Conservation (phyloP, 2,113 vertebrate genomes). For the Micromys minutus region DNA sequence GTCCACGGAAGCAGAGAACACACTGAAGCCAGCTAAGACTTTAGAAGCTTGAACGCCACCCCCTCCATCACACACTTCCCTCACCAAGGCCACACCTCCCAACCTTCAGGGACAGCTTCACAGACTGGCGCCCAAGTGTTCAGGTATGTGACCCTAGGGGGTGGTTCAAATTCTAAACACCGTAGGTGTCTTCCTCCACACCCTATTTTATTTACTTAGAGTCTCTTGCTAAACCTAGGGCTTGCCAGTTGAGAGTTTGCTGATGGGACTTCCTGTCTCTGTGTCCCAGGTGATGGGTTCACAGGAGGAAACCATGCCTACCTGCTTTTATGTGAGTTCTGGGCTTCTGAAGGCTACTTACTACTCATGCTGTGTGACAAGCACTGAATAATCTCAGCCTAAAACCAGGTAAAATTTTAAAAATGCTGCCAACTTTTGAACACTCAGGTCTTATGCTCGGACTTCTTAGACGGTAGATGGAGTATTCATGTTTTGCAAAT, state of each 20-base stretch:
- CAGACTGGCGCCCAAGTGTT: background rate
- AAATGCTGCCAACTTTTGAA: background rate
- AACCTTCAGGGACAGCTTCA: background rate
- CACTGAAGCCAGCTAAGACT: background rate
- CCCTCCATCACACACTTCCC: background rate
- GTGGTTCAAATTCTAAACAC: background rate
- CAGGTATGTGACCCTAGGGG: background rate
- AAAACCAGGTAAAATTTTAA: background rate
- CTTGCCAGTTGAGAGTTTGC: background rate
- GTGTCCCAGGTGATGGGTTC: background rate
- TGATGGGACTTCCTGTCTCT: background rate
- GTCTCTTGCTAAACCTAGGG: background rate
- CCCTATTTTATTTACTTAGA: background rate
- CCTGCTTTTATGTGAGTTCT: background rate
- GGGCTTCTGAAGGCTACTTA: background rate
- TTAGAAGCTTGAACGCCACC: background rate
- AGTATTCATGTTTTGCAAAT: slow-evolving; percentile 14
- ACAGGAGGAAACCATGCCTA: background rate
- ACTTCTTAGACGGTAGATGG: slow-evolving; percentile 27
- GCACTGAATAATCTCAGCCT: background rate
- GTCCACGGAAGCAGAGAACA: background rate
- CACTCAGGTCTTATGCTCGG: background rate
- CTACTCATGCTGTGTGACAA: background rate
- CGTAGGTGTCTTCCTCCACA: background rate
- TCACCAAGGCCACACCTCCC: background rate